Conservation (phyloP, 2,797 vertebrate genomes). For the Myripristis jacobus region DNA sequence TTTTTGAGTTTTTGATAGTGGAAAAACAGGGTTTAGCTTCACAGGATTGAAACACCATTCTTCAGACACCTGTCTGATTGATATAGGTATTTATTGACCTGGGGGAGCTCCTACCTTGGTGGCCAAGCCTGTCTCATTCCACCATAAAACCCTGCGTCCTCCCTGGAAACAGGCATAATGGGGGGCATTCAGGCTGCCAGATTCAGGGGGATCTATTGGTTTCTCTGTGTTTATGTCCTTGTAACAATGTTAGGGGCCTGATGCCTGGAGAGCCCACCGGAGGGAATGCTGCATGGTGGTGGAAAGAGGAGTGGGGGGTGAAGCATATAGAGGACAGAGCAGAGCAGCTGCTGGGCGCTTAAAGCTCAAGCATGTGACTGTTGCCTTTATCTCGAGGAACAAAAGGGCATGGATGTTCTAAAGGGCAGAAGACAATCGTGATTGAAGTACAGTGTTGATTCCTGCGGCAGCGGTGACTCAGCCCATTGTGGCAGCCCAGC, state of each 20-base stretch:
- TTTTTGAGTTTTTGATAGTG: conserved; percentile 3
- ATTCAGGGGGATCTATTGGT: conserved; percentile 87
- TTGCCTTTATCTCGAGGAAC: conserved; percentile 84
- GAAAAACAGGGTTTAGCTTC: conserved; percentile 10
- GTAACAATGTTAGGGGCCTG: conserved; percentile 86
- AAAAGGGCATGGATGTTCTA: conserved; percentile 81
- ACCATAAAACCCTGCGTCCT: conserved; percentile 75
- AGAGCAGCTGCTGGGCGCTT: conserved; percentile 83
- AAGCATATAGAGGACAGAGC: conserved; percentile 60
- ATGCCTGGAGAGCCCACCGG: conserved; percentile 67
- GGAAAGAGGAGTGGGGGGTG: conserved; percentile 63
- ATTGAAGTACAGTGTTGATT: conserved; percentile 83
- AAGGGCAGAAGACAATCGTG: conserved; percentile 82
- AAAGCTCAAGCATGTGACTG: conserved; percentile 82
- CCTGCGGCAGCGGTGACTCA: conserved; percentile 72
- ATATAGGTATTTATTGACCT: conserved; percentile 63
- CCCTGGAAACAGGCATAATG: conserved; percentile 86
- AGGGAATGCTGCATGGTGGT: conserved; percentile 62
- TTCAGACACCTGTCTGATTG: conserved; percentile 67
- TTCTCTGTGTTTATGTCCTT: conserved; percentile 89
- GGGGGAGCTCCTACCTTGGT: conserved; percentile 69
- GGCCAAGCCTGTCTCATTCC: conserved; percentile 80
- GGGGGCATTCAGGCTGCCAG: conserved; percentile 84
- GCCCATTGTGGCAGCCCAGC: conserved; percentile 79
- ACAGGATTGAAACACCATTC: conserved; percentile 48